phyloP scores from a whole-genome alignment of 2,797 vertebrate species.

The Semaprochilodus insignis region DNA sequence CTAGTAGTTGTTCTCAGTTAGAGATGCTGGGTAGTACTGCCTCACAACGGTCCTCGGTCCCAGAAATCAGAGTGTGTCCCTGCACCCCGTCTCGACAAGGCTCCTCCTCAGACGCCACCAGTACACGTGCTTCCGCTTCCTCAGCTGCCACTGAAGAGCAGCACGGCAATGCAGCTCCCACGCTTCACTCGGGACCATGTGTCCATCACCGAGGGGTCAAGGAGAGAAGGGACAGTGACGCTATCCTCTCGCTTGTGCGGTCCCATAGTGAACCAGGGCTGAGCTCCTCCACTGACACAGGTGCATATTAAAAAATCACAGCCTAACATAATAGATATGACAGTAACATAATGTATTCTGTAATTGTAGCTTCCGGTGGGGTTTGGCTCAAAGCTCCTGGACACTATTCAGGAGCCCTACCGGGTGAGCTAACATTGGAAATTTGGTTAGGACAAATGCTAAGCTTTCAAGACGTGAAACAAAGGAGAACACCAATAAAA shows the following conservation, averaged over 20 bases:
- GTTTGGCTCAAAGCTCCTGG: too few relatives aligned
- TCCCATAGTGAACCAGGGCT: conserved; percentile 94
- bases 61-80: conserved; percentile 68
- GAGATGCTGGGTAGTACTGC: conserved; percentile 78
- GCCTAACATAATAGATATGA: too few relatives aligned
- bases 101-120: conserved; percentile 56
- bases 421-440: too few relatives aligned
- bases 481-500: too few relatives aligned
- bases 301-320: conserved; percentile 63
- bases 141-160: conserved; percentile 61
- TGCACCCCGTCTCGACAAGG: conserved; percentile 64
- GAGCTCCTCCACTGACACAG: conserved; percentile 72
- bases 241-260: conserved; percentile 78
- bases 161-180: conserved; percentile 60
- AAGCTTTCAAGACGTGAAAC: too few relatives aligned
- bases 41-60: conserved; percentile 65
- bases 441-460: too few relatives aligned
- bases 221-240: conserved; percentile 64
- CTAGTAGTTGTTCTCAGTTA: conserved; percentile 92
- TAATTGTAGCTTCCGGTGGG: too few relatives aligned
- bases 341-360: background rate
- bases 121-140: conserved; percentile 53
- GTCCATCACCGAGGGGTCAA: conserved; percentile 61
- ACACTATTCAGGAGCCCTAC: too few relatives aligned
- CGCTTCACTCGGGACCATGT: conserved; percentile 65